These are phyloP conservation scores for Anarsia innoxiella DNA, from an alignment of 2,888 invertebrate species.

Conservation along the genomic window DNA sequence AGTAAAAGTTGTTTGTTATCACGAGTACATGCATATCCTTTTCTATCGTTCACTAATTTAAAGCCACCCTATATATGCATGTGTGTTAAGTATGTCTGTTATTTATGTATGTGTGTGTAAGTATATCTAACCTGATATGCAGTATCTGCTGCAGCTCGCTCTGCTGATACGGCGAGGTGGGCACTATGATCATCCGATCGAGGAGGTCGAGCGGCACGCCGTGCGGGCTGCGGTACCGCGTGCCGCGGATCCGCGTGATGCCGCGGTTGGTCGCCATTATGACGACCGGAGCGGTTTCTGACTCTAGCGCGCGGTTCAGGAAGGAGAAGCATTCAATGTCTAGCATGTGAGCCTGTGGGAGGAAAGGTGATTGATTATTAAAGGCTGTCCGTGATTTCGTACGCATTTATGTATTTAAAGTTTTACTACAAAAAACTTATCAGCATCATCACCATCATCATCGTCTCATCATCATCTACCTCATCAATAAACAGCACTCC, in stretches of 20 bases:
- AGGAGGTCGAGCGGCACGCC: constrained; percentile 97
- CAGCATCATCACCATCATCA: too few species aligned
- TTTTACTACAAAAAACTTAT: too few species aligned
- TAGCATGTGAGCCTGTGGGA: constrained; percentile 90
- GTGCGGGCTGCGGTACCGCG: constrained; percentile 94
- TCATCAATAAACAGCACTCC: constrained; percentile 98
- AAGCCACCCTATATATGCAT: too few species aligned
- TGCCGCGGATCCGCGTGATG: constrained; percentile 96
- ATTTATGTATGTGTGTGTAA: too few species aligned
- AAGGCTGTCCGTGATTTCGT: too few species aligned
- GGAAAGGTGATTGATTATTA: too few species aligned
- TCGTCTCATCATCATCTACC: too few species aligned
- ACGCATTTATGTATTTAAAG: too few species aligned
- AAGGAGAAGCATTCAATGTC: constrained; percentile 99
- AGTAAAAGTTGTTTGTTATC: too few species aligned
- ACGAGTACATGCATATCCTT: too few species aligned
- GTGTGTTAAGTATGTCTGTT: too few species aligned
- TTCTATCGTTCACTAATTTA: too few species aligned
- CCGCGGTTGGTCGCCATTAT: constrained; percentile 99
- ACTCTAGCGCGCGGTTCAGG: constrained; percentile 96
- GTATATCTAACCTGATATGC: constrained; percentile 89
- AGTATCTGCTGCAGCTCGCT: constrained; percentile 94
- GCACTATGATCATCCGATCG: constrained; percentile 96
- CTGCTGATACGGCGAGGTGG: constrained; percentile 91
- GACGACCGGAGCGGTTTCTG: constrained; percentile 97